Conservation (phyloP, 2,797 vertebrate genomes). For the Sebastolobus alascanus region DNA sequence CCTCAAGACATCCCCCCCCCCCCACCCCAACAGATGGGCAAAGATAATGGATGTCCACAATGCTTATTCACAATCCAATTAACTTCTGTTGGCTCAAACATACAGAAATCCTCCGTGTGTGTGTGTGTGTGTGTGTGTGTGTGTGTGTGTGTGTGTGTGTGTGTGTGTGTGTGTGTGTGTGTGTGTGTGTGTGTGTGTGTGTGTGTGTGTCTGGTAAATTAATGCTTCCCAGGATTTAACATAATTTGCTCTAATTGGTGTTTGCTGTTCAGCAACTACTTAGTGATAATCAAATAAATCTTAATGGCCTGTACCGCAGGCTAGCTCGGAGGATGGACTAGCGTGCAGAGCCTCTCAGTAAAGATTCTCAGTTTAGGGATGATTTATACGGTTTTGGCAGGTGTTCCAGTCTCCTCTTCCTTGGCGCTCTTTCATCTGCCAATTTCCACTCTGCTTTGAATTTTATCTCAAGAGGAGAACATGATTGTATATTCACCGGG, state of each 20-base stretch:
- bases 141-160: slow-evolving; percentile 6
- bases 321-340: slow-evolving; percentile 20
- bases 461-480: slow-evolving; percentile 26
- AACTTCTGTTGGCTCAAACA: slow-evolving; percentile 47
- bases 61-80: slow-evolving; percentile 69
- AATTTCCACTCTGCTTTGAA: slow-evolving; percentile 48
- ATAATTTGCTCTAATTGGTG: slow-evolving; percentile 60
- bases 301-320: slow-evolving; percentile 25
- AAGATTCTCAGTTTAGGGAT: background rate
- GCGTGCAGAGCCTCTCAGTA: background rate
- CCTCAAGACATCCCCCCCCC: slow-evolving; percentile 45
- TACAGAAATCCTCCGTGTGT: slow-evolving; percentile 9
- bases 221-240: slow-evolving; percentile 60
- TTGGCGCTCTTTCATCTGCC: slow-evolving; percentile 19
- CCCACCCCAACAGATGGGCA: slow-evolving; percentile 45
- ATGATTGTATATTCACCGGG: slow-evolving; percentile 14
- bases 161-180: background rate
- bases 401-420: slow-evolving; percentile 23
- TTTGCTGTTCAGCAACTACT: slow-evolving; percentile 57
- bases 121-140: slow-evolving; percentile 1
- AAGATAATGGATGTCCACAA: slow-evolving; percentile 64
- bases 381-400: slow-evolving; percentile 38
- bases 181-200: background rate
- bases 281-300: slow-evolving; percentile 62
- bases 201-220: slow-evolving; percentile 26